Evolutionary conservation across 2,113 vertebrate genomes (phyloP).

Genomic region (Cinclus mexicanus): DNA sequence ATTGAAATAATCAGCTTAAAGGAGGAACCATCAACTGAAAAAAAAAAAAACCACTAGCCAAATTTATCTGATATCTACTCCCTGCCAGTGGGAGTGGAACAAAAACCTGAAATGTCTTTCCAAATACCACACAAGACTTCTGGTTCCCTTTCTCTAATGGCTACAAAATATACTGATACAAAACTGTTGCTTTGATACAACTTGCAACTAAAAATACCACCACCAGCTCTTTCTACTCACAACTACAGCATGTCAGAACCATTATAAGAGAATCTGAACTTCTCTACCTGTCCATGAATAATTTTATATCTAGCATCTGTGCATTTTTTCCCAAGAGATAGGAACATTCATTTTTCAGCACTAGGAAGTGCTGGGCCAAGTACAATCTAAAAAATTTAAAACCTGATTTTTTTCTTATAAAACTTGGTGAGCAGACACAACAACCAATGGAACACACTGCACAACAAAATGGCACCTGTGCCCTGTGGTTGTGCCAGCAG

Average conservation of each 20-base stretch:
- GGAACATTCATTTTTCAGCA: background rate
- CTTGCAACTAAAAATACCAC: background rate
- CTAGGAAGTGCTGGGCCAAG: background rate
- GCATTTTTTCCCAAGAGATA: background rate
- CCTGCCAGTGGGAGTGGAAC: background rate
- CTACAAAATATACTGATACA: background rate
- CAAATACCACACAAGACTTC: background rate
- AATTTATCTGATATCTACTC: background rate
- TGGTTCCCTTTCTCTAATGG: background rate
- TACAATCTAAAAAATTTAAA: background rate
- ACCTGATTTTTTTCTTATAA: background rate
- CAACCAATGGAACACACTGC: background rate
- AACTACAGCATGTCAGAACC: background rate
- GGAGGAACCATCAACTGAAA: background rate
- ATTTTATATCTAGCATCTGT: conserved; percentile 23
- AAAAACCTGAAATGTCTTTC: background rate
- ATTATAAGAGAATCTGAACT: background rate
- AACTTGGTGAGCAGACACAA: background rate
- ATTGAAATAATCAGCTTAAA: conserved; percentile 1
- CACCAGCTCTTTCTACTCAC: background rate
- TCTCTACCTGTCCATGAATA: conserved; percentile 23
- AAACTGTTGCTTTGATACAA: background rate
- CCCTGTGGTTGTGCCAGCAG: background rate
- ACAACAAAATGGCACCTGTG: background rate
- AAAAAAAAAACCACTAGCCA: background rate